Base-by-base conservation (phyloP, 2,888 invertebrate genomes). In the Embidobia sp. region DNA sequence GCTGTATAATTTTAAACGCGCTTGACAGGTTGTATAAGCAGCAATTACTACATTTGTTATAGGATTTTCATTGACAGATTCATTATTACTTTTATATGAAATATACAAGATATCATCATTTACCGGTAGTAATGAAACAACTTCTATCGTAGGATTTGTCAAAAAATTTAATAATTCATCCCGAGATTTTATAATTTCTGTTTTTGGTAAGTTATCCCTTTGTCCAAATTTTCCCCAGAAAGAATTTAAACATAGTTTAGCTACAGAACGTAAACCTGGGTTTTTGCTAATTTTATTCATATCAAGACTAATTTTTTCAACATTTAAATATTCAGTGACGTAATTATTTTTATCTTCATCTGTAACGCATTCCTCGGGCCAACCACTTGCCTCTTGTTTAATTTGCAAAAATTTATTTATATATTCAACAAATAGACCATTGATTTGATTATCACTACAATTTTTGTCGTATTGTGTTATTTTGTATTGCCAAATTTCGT, bases 401-500 rank as follows among this genome's bases (percentile, higher is more conserved):
- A 73, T 40, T 7, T 48, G 42, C 8, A 69, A 66, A 57, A 74
- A 75, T 6, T 13, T 31, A 33, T 75, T 57, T n/a, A 77, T 79
- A 19, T 77, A 77, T 0, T 31, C 61, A 0, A 35, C 48, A 35
- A 79, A 61, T 4, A 72, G n/a, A 2, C 64, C 73, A 7, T 51
- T 51, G n/a, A n/a, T n/a, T n/a, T n/a, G n/a, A 15, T 18, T 22
- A 13, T 31, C 7, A 3, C 44, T 33, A 29, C 7, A 13, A 1
- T 18, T 26, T 16, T n/a, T 55, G 3, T 57, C 72, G 33, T 82
- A 84, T 13, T 76, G 63, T 0, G 80, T 79, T 11, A 80, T 55
- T 15, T 82, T 35, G 49, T 86, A 89, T 55, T 87, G 81, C 83
- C 86, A 88, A 2, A 88, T 83, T 72, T 87, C 87, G 33, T 78